Base-by-base conservation (phyloP, 2,113 vertebrate species). In the Indri indri region DNA sequence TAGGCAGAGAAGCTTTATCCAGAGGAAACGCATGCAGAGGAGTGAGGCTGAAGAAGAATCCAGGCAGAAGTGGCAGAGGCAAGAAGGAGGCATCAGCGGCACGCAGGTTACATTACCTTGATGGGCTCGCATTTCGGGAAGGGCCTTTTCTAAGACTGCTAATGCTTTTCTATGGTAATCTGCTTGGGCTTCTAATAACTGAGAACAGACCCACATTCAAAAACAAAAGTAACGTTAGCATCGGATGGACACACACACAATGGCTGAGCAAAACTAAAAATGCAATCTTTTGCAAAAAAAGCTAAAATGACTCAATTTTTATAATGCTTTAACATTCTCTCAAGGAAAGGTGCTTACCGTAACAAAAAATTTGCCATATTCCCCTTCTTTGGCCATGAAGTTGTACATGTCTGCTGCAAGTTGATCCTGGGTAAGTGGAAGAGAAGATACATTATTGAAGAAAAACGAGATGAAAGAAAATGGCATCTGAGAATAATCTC, bases 161-260 rank as follows among this genome's bases (percentile, higher is more conserved):
- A 99, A 99, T 99, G 99, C 99, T 99, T 99, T 99, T 99, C 99
- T 99, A 99, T 99, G 99, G 99, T 99, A 99, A 99, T 99, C 99
- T 98, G 99, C 99, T 99, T 99, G 99, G 98, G 99, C 99, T 98
- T 99, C 99, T 99, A 99, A 99, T 98, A 99, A 99, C 99, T 99
- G 98, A 98, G 98, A 99, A 99, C 98, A 99, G 98, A 99, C 95
- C 98, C 98, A 99, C 96, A 99, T 98, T 98, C 98, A 98, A 98
- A 98, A 98, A 98, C 97, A 98, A 98, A 98, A 98, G 98, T 97
- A 94, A 97, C 84, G 98, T 98, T 98, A 98, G 98, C 98, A 97
- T 98, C 79, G 96, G 97, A 97, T 97, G 98, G 98, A 98, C 84
- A 98, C 89, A 98, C 98, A 98, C 94, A 96, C 96, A 96, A 97